A percentile compares a stretch with the other conserved stretches of the same genome.
phyloP scores from a whole-genome alignment of 2,888 invertebrate genomes.

The Balanococcus diminutus region DNA sequence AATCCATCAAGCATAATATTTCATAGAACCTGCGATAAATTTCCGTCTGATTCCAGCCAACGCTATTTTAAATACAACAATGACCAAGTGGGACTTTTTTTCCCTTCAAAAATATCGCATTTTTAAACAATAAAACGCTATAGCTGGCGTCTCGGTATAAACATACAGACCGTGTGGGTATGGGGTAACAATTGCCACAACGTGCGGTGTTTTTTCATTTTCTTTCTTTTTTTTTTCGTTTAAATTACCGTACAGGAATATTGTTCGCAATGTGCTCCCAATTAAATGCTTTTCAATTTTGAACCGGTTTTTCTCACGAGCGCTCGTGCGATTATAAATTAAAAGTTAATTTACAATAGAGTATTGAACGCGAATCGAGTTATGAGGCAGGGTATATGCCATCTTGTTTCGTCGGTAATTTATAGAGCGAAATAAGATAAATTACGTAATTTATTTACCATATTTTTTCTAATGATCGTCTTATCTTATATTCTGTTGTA shows the following conservation, averaged over 20 bases:
- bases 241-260: conserved; percentile 33
- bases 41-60: background rate
- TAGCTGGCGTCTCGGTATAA: background rate
- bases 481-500: too few species aligned
- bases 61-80: background rate
- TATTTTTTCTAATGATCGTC: conserved; percentile 35
- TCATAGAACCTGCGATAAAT: background rate
- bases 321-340: conserved; percentile 50
- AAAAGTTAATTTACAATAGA: conserved; percentile 48
- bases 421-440: conserved; percentile 42
- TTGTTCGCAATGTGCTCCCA: conserved; percentile 46
- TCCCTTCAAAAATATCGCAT: conserved; percentile 6
- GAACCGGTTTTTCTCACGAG: conserved; percentile 44
- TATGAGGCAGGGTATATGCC: conserved; percentile 31
- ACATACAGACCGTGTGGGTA: conserved; percentile 19
- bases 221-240: conserved; percentile 6
- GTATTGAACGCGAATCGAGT: conserved; percentile 33
- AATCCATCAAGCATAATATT: background rate
- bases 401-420: conserved; percentile 33
- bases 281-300: conserved; percentile 48
- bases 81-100: background rate
- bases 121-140: conserved; percentile 26
- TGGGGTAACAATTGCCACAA: conserved; percentile 16
- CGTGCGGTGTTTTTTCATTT: background rate
- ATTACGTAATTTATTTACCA: conserved; percentile 45